A percentile compares a stretch with the other conserved stretches of the same genome.
phyloP scores from a whole-genome alignment of 2,797 vertebrate genomes.

The Steatocranus sp. region DNA sequence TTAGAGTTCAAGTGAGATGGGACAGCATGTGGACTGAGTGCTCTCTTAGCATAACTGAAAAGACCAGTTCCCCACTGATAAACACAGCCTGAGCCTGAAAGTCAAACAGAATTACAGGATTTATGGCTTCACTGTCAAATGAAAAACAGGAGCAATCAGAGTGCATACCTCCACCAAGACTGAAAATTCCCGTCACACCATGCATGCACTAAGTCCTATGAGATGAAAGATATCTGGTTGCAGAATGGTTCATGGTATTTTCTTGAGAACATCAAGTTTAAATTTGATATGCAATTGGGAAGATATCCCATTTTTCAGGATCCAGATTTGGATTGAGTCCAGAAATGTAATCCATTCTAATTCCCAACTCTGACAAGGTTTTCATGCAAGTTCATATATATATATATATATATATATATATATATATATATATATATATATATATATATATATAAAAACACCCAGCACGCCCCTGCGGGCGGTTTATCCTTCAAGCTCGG shows the following conservation, averaged over 20 bases:
- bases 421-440: too few species aligned
- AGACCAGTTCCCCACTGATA: conserved; percentile 93
- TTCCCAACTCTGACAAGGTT: background rate
- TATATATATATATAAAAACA: too few species aligned
- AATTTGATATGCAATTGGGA: background rate
- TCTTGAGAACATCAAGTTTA: background rate
- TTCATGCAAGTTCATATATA: background rate
- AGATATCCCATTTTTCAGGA: background rate
- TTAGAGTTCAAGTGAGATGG: conserved; percentile 79
- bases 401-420: accelerated
- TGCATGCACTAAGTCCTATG: background rate
- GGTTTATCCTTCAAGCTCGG: too few species aligned
- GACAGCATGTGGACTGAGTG: conserved; percentile 67
- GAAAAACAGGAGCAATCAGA: background rate
- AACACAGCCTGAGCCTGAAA: conserved; percentile 77
- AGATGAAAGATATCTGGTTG: background rate
- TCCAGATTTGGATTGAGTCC: background rate
- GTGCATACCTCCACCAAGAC: background rate
- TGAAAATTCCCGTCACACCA: background rate
- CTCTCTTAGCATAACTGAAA: conserved; percentile 75
- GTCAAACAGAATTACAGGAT: background rate
- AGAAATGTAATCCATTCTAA: background rate
- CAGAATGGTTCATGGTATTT: background rate
- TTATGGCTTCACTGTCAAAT: background rate
- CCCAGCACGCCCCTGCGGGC: too few species aligned